Percentiles rank a stretch among this genome's conserved stretches.
phyloP scores from a whole-genome alignment of 2,797 vertebrate genomes.

The Syncerus caffer region DNA sequence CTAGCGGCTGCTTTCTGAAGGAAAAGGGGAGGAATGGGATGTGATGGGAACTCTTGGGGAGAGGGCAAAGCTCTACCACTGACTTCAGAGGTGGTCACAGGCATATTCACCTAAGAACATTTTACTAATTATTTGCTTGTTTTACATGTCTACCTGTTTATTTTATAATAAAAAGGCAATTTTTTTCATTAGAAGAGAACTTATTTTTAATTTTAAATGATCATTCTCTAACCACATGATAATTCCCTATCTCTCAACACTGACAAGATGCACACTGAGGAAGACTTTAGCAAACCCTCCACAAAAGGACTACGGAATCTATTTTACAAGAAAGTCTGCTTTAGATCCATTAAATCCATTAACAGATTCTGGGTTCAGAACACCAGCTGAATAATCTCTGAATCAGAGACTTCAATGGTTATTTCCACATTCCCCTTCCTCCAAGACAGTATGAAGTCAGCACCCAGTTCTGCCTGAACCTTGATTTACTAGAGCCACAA shows the following conservation, averaged over 20 bases:
- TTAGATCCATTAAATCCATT: not conserved
- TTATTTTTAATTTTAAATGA: not conserved
- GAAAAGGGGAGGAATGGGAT: not conserved
- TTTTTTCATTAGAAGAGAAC: not conserved
- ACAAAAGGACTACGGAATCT: not conserved
- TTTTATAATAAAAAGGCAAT: not conserved
- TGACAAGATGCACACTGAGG: not conserved
- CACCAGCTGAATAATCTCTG: not conserved
- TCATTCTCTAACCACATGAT: not conserved
- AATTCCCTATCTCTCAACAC: not conserved
- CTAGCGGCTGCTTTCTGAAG: not conserved
- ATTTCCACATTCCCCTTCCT: not conserved
- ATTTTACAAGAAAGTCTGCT: not conserved
- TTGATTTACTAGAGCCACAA: not conserved
- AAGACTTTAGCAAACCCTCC: not conserved
- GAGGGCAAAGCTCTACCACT: not conserved
- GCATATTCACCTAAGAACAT: not conserved
- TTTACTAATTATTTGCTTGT: not conserved
- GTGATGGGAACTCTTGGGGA: not conserved
- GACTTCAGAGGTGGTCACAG: not conserved
- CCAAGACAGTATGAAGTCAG: not conserved
- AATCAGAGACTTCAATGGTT: not conserved
- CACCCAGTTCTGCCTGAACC: not conserved
- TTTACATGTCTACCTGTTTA: not conserved
- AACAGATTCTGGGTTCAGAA: not conserved